Evolutionary conservation across 1,140 invertebrate genomes (phyloP).

Genomic region (Neoseiulus cucumeris): DNA sequence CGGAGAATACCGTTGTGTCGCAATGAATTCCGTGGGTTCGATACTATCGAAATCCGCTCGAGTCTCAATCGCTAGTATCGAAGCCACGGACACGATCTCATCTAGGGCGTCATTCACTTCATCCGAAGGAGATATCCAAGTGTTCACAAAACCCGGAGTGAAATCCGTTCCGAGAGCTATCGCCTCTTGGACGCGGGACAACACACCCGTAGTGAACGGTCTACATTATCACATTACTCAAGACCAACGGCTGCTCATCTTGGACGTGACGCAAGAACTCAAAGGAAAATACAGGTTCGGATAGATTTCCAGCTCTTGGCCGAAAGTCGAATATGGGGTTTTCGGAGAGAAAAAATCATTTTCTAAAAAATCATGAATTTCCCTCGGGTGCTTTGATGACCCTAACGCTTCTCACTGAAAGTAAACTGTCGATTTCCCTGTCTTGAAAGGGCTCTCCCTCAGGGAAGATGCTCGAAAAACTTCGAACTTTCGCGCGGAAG

Average conservation of each 20-base stretch:
- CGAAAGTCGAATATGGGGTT: too few relatives aligned
- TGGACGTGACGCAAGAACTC: neutral
- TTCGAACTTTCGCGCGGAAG: too few relatives aligned
- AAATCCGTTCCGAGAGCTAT: neutral
- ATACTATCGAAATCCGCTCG: neutral
- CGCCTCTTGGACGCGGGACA: neutral
- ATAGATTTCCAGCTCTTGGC: too few relatives aligned
- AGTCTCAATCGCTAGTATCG: neutral
- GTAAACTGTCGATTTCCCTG: too few relatives aligned
- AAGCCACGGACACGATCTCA: neutral
- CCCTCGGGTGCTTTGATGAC: too few relatives aligned
- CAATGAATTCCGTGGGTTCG: neutral
- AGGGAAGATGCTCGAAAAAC: too few relatives aligned
- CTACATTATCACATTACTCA: neutral
- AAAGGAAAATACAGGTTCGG: neutral
- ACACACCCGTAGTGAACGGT: neutral
- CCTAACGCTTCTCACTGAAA: too few relatives aligned
- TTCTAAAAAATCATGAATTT: too few relatives aligned
- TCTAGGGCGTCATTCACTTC: neutral
- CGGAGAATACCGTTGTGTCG: neutral
- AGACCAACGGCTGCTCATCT: neutral
- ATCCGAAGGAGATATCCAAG: slow-evolving; percentile 3
- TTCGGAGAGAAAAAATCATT: too few relatives aligned
- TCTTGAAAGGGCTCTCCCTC: too few relatives aligned
- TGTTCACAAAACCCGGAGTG: neutral